A percentile compares a stretch with the other conserved stretches of the same genome.
phyloP scores from a whole-genome alignment of 1,140 invertebrate genomes.

The Riptortus pedestris region DNA sequence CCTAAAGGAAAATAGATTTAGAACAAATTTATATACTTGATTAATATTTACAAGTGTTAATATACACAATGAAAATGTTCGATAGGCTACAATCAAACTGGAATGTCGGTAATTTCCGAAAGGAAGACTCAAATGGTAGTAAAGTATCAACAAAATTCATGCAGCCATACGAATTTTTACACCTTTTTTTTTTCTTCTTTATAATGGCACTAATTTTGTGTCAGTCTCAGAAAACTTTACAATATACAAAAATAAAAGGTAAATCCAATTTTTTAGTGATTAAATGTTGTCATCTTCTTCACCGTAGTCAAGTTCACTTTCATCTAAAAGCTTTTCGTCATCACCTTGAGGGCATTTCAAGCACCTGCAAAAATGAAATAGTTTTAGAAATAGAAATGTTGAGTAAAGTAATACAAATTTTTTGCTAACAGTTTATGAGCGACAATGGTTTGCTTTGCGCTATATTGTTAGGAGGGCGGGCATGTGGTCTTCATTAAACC shows the following conservation, averaged over 20 bases:
- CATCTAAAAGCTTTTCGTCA: constrained; percentile 21
- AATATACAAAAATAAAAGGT: not conserved
- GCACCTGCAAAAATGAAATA: constrained; percentile 20
- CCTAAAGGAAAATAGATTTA: too few relatives aligned
- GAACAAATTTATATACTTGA: too few relatives aligned
- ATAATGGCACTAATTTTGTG: not conserved
- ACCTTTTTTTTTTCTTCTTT: not conserved
- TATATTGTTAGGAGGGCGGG: not conserved
- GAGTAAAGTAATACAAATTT: not conserved
- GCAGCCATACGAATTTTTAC: not conserved
- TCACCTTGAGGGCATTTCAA: constrained; percentile 22
- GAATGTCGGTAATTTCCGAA: not conserved
- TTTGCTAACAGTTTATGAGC: not conserved
- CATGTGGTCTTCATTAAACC: not conserved
- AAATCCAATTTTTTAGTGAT: not conserved
- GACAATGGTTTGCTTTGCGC: not conserved
- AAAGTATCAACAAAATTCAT: not conserved
- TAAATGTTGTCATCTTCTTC: constrained; percentile 21
- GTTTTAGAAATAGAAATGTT: not conserved
- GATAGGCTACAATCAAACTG: not conserved
- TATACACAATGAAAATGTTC: too few relatives aligned
- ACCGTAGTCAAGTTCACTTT: constrained; percentile 28
- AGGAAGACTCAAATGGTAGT: constrained; percentile 1
- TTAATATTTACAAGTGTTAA: too few relatives aligned
- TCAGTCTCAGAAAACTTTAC: not conserved